Base-by-base conservation (phyloP, 2,888 invertebrate genomes). In the Laothoe populi region DNA sequence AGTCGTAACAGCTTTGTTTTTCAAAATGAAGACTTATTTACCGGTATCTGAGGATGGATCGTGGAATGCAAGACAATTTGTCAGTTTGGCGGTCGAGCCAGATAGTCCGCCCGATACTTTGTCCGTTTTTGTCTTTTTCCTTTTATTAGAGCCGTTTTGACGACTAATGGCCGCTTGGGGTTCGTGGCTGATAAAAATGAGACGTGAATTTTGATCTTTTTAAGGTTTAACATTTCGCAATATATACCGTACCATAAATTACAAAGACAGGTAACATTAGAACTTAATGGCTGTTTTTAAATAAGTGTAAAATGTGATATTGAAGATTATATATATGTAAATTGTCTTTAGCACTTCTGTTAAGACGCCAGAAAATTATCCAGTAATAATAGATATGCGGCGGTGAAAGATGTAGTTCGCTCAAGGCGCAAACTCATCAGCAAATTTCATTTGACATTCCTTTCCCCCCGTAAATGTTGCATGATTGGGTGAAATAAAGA, bases 61-160 rank as follows among this genome's bases (percentile, higher is more conserved):
- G 62, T 66, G 69, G 74, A 74, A 79, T 81, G 70, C 70, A 70
- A 71, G 63, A 72, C 70, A 78, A 81, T 83, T 83, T 83, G 79
- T 81, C 76, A 77, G 79, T 74, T 75, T 76, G 75, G 53, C 66
- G 63, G 61, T 49, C 68, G 61, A 58, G 65, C 68, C 66, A 66
- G 62, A 66, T 69, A 73, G 74, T 70, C 69, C 62, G 62, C 53
- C 65, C 60, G 67, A 75, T 72, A 74, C 71, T 73, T 77, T 72
- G 57, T 57, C 35, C 68, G 65, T 64, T 70, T 66, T 63, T 45
- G 57, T 46, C 53, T 68, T 75, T 74, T 72, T 66, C 21, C 57
- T 69, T 74, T 77, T 77, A 72, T 78, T 72, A 75, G 72, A 63
- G 65, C 63, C 66, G 59, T 68, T 75, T 75, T 68, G 69, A 70